Base-by-base conservation (phyloP, 2,113 vertebrate species). In the Forbesichthys agassizii region DNA sequence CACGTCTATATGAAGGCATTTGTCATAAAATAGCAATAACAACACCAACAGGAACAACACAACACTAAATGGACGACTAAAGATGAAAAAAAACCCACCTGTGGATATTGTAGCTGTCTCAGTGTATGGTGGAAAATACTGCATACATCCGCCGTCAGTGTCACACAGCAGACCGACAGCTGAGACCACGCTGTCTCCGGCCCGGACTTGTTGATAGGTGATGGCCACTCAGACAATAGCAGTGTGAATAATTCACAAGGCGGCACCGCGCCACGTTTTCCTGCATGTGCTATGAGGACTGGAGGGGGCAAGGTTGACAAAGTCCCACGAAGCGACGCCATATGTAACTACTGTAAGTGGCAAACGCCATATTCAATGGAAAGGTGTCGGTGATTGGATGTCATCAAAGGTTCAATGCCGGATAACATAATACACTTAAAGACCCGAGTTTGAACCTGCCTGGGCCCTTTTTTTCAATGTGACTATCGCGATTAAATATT, bases 221-320 rank as follows among this genome's bases (percentile, higher is more conserved):
- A 66, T 48, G 68, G 57, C 82, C 46, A 10, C 59, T 74, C 76
- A 73, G 64, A 85, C 82, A 69, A 82, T 72, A 67, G 54, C 57
- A 52, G 52, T 71, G 73, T 91, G 75, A 91, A 88, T 87, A 82
- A 89, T 85, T 88, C 83, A 91, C 77, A 73, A 73, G 60, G 11
- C 9, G 56, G 20, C 3, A 7, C 18, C 12, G 27, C 33, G 56
- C 20, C 36, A 42, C 5, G 36, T 42, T 42, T 11, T 3, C 49
- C 49, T 12, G 49, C 49, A 11, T 8, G 49, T 4, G 49, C 36
- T 14, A 8, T 4, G 36, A 10, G 64, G 46, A 27, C 55, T n/a
- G 66, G 54, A 67, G 57, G n/a, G 18, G 20, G 46, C 6, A 3
- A 16, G 56, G 51, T 18, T 55, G 13, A 11, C 12, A 49, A 49